Evolutionary conservation across 2,797 vertebrate genomes (phyloP).

Genomic region (Alauda arvensis): DNA sequence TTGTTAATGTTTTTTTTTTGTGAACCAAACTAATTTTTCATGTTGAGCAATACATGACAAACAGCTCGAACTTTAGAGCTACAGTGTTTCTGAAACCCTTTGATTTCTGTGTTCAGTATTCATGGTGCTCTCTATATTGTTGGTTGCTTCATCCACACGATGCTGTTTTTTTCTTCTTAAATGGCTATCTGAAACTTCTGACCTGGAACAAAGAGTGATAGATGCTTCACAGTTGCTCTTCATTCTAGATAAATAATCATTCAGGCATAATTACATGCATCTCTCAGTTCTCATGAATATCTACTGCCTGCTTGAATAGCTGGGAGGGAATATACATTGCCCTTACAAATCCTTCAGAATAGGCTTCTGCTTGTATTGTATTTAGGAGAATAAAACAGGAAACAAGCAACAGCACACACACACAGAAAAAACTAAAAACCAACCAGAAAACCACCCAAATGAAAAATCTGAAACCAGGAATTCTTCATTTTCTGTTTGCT

Average conservation of each 20-base stretch:
- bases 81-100: neutral
- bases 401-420: neutral
- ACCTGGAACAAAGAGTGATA: conserved; percentile 39
- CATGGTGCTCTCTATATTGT: neutral
- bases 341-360: neutral
- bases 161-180: conserved; percentile 10
- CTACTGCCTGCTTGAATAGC: conserved; percentile 18
- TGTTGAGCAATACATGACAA: neutral
- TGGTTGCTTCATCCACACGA: neutral
- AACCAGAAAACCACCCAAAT: neutral
- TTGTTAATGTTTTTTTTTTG: neutral
- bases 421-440: neutral
- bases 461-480: neutral
- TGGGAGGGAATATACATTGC: neutral
- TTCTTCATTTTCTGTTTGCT: neutral
- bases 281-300: conserved; percentile 9
- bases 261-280: conserved; percentile 18
- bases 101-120: neutral
- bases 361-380: neutral
- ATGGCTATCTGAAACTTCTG: conserved; percentile 36
- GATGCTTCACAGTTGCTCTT: conserved; percentile 19
- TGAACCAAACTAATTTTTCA: neutral
- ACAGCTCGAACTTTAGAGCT: neutral
- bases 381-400: neutral
- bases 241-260: conserved; percentile 33